Conservation (phyloP, 2,888 invertebrate species). For the Leptinotarsa tumamoca region DNA sequence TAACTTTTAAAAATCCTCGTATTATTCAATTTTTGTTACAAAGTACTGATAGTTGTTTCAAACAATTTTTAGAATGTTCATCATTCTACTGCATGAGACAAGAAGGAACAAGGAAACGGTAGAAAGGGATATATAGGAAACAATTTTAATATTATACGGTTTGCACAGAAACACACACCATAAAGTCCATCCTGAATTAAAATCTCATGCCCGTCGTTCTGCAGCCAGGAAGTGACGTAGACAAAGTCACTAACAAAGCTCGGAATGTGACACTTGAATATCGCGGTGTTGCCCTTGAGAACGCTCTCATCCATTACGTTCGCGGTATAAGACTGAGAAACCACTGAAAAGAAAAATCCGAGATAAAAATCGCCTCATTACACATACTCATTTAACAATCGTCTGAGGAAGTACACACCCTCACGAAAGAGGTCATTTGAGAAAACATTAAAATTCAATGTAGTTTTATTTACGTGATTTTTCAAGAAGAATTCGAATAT, state of each 20-base stretch:
- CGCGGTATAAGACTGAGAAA: constrained; percentile 89
- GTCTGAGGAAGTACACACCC: background rate
- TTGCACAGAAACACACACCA: constrained; percentile 38
- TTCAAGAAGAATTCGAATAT: too few relatives aligned
- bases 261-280: constrained; percentile 93
- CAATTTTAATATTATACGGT: background rate
- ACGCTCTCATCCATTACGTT: constrained; percentile 95
- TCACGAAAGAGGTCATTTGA: background rate
- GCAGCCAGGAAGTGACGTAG: constrained; percentile 86
- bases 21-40: too few relatives aligned
- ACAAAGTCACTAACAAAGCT: constrained; percentile 94
- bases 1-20: too few relatives aligned
- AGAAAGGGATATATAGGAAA: background rate
- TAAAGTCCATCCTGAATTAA: constrained; percentile 40
- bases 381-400: background rate
- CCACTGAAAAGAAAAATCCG: constrained; percentile 76
- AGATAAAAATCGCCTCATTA: constrained; percentile 19
- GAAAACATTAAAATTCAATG: background rate
- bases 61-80: too few relatives aligned
- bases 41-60: too few relatives aligned
- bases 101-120: background rate
- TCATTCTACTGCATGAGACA: too few relatives aligned
- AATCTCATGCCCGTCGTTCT: constrained; percentile 74
- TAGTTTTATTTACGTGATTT: too few relatives aligned
- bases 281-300: constrained; percentile 89